Evolutionary conservation across 2,113 vertebrate genomes (phyloP), one percentile per base, ranked within the genome.

Genomic region (Trichechus manatus): DNA sequence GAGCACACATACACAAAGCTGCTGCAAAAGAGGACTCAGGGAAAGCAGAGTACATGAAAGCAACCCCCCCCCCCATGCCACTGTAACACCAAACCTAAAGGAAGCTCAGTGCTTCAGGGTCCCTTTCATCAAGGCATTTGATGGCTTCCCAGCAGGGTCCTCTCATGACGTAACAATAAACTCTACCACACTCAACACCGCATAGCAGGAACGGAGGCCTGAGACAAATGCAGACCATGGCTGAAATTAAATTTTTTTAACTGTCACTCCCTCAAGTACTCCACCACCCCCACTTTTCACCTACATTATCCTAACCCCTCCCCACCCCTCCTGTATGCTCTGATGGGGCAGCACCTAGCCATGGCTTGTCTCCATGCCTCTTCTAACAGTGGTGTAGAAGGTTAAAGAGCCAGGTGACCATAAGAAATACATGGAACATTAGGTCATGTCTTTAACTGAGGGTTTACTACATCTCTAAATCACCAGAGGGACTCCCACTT

Each of bases 31-130:
- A 53, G n/a, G 92, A 22, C 3, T 1, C 29, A 0, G 36, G 23
- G 33, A 29, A 47, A 64, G 20, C 3, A 33, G 0, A 1, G 17
- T 8, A 25, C 4, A 23, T 23, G n/a, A n/a, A 47, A 4, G 15
- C 11, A 3, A 9, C 1, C 5, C 29, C 3, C 9, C 47, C 10
- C 47, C 47, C 10, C 47, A 7, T 47, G 74, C 47, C 4, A 36
- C 0, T 4, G 4, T 23, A 53, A 20, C 29, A 4, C 20, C 13
- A 13, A 29, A 53, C 9, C 42, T 23, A 17, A 42, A 6, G n/a
- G 82, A 70, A 27, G 29, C 20, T 83, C 44, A 31, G 0, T 4
- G 5, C 39, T 85, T 66, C 0, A 0, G 0, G 4, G 0, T 23
- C 15, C 3, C 33, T 91, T 50, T 29, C 23, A 31, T 33, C 27